phyloP scores from a whole-genome alignment of 2,888 invertebrate species.

The Mimumesa dahlbomi region DNA sequence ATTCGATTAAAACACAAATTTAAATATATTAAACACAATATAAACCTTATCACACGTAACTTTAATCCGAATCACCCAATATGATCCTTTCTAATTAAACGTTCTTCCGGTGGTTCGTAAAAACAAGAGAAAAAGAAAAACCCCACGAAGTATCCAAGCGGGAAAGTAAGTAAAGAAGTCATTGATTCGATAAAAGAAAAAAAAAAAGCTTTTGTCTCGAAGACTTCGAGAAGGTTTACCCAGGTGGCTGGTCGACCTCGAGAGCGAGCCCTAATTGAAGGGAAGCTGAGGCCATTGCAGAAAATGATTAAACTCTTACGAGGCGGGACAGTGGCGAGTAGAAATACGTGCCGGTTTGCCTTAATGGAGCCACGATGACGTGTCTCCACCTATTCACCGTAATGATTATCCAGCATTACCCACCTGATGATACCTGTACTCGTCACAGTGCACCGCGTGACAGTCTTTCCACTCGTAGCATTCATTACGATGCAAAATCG shows the following conservation, averaged over 20 bases:
- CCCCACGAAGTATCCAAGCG: constrained; percentile 16
- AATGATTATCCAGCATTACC: constrained; percentile 72
- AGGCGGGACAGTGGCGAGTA: constrained; percentile 34
- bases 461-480: constrained; percentile 58
- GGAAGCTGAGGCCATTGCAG: constrained; percentile 59
- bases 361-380: constrained; percentile 66
- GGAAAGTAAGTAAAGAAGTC: constrained; percentile 9
- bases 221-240: constrained; percentile 67
- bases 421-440: constrained; percentile 51
- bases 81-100: constrained; percentile 49
- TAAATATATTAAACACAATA: too few species aligned
- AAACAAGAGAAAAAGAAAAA: constrained; percentile 23
- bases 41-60: too few species aligned
- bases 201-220: constrained; percentile 39
- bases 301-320: constrained; percentile 63
- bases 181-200: constrained; percentile 32
- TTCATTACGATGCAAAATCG: constrained; percentile 60
- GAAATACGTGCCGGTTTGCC: constrained; percentile 61
- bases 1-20: too few species aligned
- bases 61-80: constrained; percentile 37
- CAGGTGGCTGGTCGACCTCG: constrained; percentile 67
- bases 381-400: constrained; percentile 64
- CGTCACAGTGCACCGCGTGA: constrained; percentile 49
- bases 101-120: constrained; percentile 30
- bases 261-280: constrained; percentile 70